phyloP scores from a whole-genome alignment of 2,113 vertebrate genomes.

The Planiliza haematocheilus region DNA sequence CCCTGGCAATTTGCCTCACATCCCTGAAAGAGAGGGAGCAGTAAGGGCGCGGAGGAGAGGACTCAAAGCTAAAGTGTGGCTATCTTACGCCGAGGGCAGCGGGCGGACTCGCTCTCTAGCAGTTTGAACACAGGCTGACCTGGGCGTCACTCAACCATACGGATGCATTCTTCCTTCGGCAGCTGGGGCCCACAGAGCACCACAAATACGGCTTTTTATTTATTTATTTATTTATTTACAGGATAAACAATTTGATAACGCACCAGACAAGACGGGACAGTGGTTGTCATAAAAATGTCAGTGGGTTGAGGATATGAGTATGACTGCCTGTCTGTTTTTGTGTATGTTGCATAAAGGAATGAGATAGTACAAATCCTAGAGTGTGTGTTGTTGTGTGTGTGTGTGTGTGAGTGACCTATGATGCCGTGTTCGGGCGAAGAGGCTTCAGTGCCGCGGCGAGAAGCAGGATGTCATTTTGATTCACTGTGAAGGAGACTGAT shows the following conservation, averaged over 20 bases:
- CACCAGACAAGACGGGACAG: slow-evolving; percentile 29
- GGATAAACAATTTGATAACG: slow-evolving; percentile 26
- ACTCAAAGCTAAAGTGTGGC: slow-evolving; percentile 30
- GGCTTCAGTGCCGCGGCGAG: slow-evolving; percentile 53
- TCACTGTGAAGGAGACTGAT: slow-evolving; percentile 63
- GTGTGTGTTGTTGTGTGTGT: slow-evolving; percentile 14
- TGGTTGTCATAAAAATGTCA: slow-evolving; percentile 27
- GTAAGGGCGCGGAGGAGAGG: slow-evolving; percentile 26
- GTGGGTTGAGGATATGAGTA: slow-evolving; percentile 7
- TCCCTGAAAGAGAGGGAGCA: slow-evolving; percentile 21
- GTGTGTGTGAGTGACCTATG: slow-evolving; percentile 44
- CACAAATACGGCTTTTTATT: not conserved
- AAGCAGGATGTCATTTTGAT: slow-evolving; percentile 62
- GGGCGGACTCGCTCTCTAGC: slow-evolving; percentile 17
- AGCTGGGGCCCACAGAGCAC: slow-evolving; percentile 20
- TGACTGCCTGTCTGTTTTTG: slow-evolving; percentile 2
- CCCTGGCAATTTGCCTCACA: slow-evolving; percentile 50
- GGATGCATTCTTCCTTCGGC: slow-evolving; percentile 29
- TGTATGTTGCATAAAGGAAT: not conserved
- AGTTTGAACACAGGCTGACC: slow-evolving; percentile 25
- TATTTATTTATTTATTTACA: not conserved
- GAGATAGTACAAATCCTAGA: not conserved
- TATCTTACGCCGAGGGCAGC: slow-evolving; percentile 40
- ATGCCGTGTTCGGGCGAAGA: slow-evolving; percentile 41
- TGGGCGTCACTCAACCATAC: slow-evolving; percentile 1